phyloP scores from a whole-genome alignment of 2,113 vertebrate genomes.

The Climacteris rufus region DNA sequence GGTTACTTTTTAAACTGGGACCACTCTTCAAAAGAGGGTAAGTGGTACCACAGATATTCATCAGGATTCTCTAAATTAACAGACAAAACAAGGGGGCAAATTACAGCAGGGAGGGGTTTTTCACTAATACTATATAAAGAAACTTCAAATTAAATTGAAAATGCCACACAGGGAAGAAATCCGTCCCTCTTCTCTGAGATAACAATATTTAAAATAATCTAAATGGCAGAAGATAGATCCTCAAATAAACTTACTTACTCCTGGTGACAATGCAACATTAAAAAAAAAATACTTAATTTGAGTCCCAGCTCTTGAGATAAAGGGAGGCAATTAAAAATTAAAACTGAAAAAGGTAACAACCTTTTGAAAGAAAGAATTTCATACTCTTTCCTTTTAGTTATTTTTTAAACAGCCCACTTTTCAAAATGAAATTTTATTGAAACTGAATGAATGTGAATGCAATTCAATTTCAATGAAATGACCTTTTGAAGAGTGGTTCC shows the following conservation, averaged over 20 bases:
- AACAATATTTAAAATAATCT: neutral
- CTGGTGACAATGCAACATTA: neutral
- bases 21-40: too few relatives aligned
- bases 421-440: neutral
- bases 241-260: neutral
- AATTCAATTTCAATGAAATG: neutral
- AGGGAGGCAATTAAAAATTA: neutral
- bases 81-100: too few relatives aligned
- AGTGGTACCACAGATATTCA: too few relatives aligned
- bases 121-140: too few relatives aligned
- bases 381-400: neutral
- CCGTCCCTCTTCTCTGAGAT: neutral
- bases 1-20: too few relatives aligned
- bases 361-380: neutral
- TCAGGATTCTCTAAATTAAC: too few relatives aligned
- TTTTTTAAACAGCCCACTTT: neutral
- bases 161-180: neutral
- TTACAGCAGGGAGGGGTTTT: too few relatives aligned
- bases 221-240: neutral
- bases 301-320: neutral
- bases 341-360: neutral
- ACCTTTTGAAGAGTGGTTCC: neutral
- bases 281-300: neutral
- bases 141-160: neutral
- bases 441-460: too few relatives aligned